A percentile compares a stretch with the other conserved stretches of the same genome.
Conservation (phyloP, 2,113 vertebrate species). For the Amphiprion percula region DNA sequence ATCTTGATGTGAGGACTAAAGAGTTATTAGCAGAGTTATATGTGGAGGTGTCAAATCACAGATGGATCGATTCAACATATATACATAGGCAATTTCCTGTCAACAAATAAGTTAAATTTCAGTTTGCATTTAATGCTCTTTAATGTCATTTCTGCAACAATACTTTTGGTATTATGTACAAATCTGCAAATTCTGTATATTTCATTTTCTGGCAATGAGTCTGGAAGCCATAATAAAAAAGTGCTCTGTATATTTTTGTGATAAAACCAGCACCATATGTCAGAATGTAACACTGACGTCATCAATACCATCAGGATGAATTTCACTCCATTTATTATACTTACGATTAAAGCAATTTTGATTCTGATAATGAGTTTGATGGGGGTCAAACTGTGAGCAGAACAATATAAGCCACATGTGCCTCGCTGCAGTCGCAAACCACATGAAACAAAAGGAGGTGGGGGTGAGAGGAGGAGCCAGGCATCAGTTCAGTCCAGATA, state of each 20-base stretch:
- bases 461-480: conserved; percentile 59
- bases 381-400: conserved; percentile 52
- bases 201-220: background rate
- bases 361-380: conserved; percentile 58
- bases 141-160: background rate
- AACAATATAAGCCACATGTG: conserved; percentile 80
- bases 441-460: conserved; percentile 77
- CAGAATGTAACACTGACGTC: conserved; percentile 3
- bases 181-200: background rate
- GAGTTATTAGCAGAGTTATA: too few relatives aligned
- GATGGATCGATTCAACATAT: too few relatives aligned
- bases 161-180: background rate
- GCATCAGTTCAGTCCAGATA: conserved; percentile 79
- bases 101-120: too few relatives aligned
- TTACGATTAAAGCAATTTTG: conserved; percentile 51
- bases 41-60: too few relatives aligned
- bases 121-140: too few relatives aligned
- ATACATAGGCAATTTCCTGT: too few relatives aligned
- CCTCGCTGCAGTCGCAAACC: conserved; percentile 64
- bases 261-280: conserved; percentile 32
- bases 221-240: background rate
- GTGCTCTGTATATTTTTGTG: conserved; percentile 2
- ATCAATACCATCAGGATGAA: conserved; percentile 18
- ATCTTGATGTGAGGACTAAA: too few relatives aligned
- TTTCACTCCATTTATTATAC: conserved; percentile 42